These are phyloP conservation scores for Pachyramphus minor DNA, from an alignment of 2,113 vertebrate genomes.

Conservation along the genomic window DNA sequence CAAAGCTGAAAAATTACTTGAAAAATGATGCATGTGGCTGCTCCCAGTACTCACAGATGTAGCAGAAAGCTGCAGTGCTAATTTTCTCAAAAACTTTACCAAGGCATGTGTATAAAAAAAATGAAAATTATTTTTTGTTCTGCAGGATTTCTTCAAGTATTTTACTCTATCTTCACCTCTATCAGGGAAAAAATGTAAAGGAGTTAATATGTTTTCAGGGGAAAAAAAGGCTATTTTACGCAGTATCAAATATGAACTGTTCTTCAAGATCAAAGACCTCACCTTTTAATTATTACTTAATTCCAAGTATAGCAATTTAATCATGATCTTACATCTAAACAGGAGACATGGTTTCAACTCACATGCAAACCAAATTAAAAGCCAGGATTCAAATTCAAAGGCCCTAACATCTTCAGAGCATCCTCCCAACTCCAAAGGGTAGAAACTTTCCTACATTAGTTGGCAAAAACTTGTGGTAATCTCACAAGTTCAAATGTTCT, in stretches of 20 bases:
- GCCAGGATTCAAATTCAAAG: not conserved
- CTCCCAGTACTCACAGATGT: not conserved
- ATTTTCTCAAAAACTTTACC: not conserved
- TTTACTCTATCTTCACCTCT: not conserved
- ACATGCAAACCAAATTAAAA: not conserved
- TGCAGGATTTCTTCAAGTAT: not conserved
- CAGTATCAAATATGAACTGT: not conserved
- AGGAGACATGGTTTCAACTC: not conserved
- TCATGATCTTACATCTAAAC: not conserved
- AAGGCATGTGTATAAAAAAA: not conserved
- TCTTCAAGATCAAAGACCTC: not conserved
- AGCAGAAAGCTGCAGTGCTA: not conserved
- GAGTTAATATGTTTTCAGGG: not conserved
- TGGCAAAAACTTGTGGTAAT: slow-evolving; percentile 41
- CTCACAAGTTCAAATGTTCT: slow-evolving; percentile 31
- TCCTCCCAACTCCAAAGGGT: not conserved
- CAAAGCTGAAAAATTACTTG: not conserved
- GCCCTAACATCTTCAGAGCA: not conserved
- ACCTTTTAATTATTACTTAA: not conserved
- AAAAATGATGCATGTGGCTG: not conserved
- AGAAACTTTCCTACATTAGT: slow-evolving; percentile 18
- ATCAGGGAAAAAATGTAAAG: not conserved
- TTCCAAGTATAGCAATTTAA: not conserved
- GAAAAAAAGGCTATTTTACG: not conserved
- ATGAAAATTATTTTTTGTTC: not conserved